A percentile compares a stretch with the other conserved stretches of the same genome.
These are phyloP conservation scores for Amblyopsis rosae DNA, from an alignment of 2,113 vertebrate genomes.

Conservation along the genomic window DNA sequence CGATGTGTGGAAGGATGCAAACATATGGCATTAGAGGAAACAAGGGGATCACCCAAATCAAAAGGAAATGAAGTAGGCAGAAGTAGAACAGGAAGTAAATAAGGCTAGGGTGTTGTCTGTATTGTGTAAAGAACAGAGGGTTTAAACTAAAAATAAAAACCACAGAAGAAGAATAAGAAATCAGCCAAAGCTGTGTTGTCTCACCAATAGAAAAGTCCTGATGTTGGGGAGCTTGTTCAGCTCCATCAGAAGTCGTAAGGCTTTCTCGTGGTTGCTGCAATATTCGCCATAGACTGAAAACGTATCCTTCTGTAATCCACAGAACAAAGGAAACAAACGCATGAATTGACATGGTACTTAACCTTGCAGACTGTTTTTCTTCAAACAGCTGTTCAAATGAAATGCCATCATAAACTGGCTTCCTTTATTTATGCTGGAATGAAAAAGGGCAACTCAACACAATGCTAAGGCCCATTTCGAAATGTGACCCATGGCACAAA, in stretches of 20 bases:
- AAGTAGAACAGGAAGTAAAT: not conserved
- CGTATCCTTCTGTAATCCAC: constrained; percentile 85
- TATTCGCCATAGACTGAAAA: constrained; percentile 97
- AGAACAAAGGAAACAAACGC: not conserved
- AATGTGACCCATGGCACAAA: constrained; percentile 29
- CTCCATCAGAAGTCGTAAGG: constrained; percentile 92
- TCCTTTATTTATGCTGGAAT: constrained; percentile 9
- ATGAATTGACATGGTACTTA: not conserved
- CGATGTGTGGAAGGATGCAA: constrained; percentile 22
- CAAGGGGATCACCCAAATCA: not conserved
- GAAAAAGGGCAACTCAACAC: constrained; percentile 3
- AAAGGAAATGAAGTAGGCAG: constrained; percentile 20
- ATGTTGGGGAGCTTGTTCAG: constrained; percentile 94
- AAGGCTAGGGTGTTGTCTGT: constrained; percentile 5
- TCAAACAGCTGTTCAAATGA: not conserved
- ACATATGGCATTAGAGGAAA: constrained; percentile 20
- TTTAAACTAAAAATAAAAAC: not conserved
- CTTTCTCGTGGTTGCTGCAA: constrained; percentile 99
- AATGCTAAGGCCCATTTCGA: not conserved
- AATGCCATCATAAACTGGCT: constrained; percentile 10
- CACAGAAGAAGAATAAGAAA: not conserved
- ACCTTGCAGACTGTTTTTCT: no score
- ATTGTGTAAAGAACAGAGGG: not conserved
- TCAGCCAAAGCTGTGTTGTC: constrained; percentile 35
- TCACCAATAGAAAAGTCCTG: constrained; percentile 94